These are phyloP conservation scores for Sinelater perroti DNA, from an alignment of 2,888 invertebrate genomes.

Conservation along the genomic window DNA sequence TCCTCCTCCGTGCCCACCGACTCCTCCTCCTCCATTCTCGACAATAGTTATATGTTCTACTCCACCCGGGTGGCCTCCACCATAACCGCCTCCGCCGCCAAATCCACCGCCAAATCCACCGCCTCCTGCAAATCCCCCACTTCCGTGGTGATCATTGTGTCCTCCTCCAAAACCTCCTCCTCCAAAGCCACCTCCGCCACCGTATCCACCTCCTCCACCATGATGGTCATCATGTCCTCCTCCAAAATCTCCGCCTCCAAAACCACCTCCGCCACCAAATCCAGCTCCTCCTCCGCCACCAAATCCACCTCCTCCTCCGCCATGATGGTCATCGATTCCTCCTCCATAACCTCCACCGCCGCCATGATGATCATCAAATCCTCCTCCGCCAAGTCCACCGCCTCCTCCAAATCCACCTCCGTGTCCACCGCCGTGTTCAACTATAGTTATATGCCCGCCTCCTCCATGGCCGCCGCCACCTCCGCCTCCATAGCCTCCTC, in stretches of 20 bases:
- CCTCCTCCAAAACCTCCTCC: slow-evolving; percentile 26
- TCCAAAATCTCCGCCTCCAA: neutral
- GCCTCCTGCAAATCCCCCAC: slow-evolving; percentile 39
- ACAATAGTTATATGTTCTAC: too few relatives aligned
- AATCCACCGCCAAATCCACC: slow-evolving; percentile 31
- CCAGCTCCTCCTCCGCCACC: slow-evolving; percentile 24
- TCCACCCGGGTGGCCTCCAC: slow-evolving; percentile 24
- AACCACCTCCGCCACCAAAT: neutral
- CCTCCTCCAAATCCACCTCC: slow-evolving; percentile 23
- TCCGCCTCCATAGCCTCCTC: slow-evolving; percentile 43
- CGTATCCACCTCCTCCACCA: neutral
- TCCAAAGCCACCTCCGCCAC: slow-evolving; percentile 39
- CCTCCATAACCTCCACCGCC: slow-evolving; percentile 23
- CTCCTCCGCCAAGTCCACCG: slow-evolving; percentile 33
- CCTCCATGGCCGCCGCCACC: slow-evolving; percentile 35
- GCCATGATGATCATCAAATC: slow-evolving; percentile 16
- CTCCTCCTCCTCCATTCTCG: slow-evolving; percentile 25
- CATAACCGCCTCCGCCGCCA: slow-evolving; percentile 16
- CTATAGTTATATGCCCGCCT: slow-evolving; percentile 16
- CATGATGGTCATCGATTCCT: too few relatives aligned
- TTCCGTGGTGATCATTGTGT: too few relatives aligned
- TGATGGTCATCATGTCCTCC: neutral
- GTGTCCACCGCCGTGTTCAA: slow-evolving; percentile 42
- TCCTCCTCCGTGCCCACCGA: slow-evolving; percentile 24
- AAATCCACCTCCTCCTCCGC: slow-evolving; percentile 21